Evolutionary conservation across 2,113 vertebrate species (phyloP), one percentile per base, ranked within the genome.

Genomic region (Pungitius pungitius): DNA sequence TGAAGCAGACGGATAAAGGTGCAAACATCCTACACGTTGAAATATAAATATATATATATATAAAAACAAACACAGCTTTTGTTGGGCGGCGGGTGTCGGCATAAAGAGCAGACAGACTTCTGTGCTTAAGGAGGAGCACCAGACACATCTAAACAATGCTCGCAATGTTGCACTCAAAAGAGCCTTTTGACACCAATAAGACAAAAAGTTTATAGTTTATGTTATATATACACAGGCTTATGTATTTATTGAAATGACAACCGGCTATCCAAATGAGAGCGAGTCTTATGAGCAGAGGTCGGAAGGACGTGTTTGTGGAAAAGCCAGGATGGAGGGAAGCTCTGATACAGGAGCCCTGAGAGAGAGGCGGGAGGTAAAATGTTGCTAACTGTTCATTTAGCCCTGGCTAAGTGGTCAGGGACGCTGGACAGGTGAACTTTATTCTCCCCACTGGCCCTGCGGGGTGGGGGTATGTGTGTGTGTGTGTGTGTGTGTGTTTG

Each of bases 331-430:
- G 18, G 47, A 66, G 55, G 22, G 49, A 81, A 61, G 63, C 70
- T 77, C 63, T 52, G 60, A 52, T 55, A n/a, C 62, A 55, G 78
- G 54, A 73, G 71, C 67, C 67, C 68, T 73, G 77, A 76, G 67
- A 88, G 73, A 56, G 69, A 94, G 93, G 93, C 83, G 86, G 94
- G 94, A 87, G 88, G 90, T 94, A 93, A 92, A 94, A 94, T 94
- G 92, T 94, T 94, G 95, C 95, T 95, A 94, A 96, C 95, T 94
- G 96, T 96, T 96, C 96, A 96, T 96, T 97, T 97, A 96, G 95
- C 95, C 95, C 94, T 93, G 95, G 96, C 94, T 98, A 98, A 98
- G 96, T 97, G 97, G 96, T 94, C 93, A 91, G 93, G 94, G 95
- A 94, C 93, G 70, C 92, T 94, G 94, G 94, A 95, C 97, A 98